phyloP scores from a whole-genome alignment of 2,888 invertebrate genomes.

The Gymnoscelis rufifasciata region DNA sequence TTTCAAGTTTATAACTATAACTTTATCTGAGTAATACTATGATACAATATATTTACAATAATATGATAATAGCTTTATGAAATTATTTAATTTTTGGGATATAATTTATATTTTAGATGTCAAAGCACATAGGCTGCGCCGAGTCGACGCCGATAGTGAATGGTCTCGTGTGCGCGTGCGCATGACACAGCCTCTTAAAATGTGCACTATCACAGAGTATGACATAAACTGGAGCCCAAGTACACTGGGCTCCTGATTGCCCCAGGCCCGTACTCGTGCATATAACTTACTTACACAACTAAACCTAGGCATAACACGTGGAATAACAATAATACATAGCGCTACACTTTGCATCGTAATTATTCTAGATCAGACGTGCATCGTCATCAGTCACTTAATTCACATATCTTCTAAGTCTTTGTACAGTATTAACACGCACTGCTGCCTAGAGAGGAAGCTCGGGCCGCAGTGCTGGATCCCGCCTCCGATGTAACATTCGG shows the following conservation, averaged over 20 bases:
- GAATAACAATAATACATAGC: conserved; percentile 71
- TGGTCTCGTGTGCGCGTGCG: conserved; percentile 31
- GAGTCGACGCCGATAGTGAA: conserved; percentile 37
- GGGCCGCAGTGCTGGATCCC: conserved; percentile 30
- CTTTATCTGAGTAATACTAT: conserved; percentile 57
- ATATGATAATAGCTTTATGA: conserved; percentile 67
- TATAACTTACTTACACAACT: conserved; percentile 65
- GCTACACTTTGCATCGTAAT: conserved; percentile 58
- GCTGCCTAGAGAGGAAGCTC: conserved; percentile 29
- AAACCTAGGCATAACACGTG: conserved; percentile 72
- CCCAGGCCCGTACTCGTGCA: conserved; percentile 76
- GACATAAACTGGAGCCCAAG: conserved; percentile 70
- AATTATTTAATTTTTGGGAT: conserved; percentile 78
- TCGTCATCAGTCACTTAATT: conserved; percentile 51
- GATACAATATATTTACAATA: conserved; percentile 73
- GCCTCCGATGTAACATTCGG: conserved; percentile 32
- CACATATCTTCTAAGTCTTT: conserved; percentile 53
- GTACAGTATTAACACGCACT: conserved; percentile 63
- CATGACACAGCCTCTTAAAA: conserved; percentile 54
- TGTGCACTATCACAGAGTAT: conserved; percentile 78
- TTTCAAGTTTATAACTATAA: conserved; percentile 58
- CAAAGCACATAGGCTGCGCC: conserved; percentile 67
- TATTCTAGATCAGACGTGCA: conserved; percentile 53
- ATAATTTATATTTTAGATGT: conserved; percentile 62
- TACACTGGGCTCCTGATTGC: conserved; percentile 64